phyloP scores from a whole-genome alignment of 1,140 invertebrate species.

The Achroia grisella region DNA sequence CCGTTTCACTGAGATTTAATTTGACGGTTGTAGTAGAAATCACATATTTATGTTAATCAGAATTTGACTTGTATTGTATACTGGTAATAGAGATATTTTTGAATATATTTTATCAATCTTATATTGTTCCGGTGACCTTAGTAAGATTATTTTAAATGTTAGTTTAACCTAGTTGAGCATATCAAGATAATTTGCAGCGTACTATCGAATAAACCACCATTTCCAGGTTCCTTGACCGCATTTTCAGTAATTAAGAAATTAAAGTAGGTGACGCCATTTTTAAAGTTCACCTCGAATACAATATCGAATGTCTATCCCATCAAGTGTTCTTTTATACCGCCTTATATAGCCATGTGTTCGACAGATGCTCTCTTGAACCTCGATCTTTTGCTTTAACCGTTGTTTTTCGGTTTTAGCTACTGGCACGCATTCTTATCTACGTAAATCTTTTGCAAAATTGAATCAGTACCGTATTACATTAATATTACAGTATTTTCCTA shows the following conservation, averaged over 20 bases:
- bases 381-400: conserved; percentile 14
- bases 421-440: no score
- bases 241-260: conserved; percentile 36
- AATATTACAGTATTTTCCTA: no score
- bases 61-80: background rate
- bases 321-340: conserved; percentile 26
- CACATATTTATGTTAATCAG: conserved; percentile 36
- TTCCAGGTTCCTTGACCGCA: conserved; percentile 38
- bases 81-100: no score
- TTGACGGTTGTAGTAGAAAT: conserved; percentile 24
- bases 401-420: background rate
- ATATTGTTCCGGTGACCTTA: background rate
- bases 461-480: no score
- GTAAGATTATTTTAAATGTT: conserved; percentile 7
- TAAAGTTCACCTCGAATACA: conserved; percentile 24
- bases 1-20: conserved; percentile 27
- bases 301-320: conserved; percentile 51
- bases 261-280: conserved; percentile 38
- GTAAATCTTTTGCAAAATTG: no score
- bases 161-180: conserved; percentile 12
- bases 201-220: background rate
- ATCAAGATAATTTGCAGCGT: conserved; percentile 13
- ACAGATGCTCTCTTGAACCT: conserved; percentile 51
- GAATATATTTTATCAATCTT: background rate
- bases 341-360: conserved; percentile 48